Base-by-base conservation (phyloP, 1,140 invertebrate genomes). In the Mamestra configurata region DNA sequence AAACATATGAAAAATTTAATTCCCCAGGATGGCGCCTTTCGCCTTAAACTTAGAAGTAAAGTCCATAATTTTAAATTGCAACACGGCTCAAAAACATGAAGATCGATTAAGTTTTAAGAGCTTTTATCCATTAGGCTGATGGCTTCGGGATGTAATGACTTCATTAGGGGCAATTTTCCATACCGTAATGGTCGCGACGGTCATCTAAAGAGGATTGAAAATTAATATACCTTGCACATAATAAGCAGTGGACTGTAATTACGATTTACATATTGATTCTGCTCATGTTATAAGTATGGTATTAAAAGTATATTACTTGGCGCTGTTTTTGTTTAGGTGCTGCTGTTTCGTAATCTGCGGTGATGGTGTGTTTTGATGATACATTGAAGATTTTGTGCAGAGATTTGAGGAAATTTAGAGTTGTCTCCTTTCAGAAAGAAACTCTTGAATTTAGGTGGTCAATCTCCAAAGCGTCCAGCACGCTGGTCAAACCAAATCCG, bases 21-120 rank as follows among this genome's bases (percentile, higher is more conserved):
- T n/a, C n/a, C n/a, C n/a, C n/a, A n/a, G n/a, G n/a, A n/a, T 31
- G 27, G 27, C 27, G 27, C 27, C 37, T 40, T 10, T 40, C 22
- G 15, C 1, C 55, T 27, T 22, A 18, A 20, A 49, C 35, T 68
- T 77, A 77, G 46, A 55, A 13, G 24, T 46, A 64, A 64, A 43
- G 40, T 77, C 57, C 20, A 77, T 68, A 77, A 59, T 81, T 81
- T 81, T 68, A 79, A 78, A 68, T 76, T 79, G 75, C 80, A 78
- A 85, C 77, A 83, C 53, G 40, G 55, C 57, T 82, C 81, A 85
- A 84, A 86, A 88, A 88, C 81, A 83, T 77, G 79, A 82, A 89
- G 84, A 90, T 90, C 85, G 88, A 91, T 91, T 90, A 88, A 88
- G 76, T 89, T 90, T 92, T 91, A 89, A 88, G 86, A 88, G 87